Percentiles rank a stretch among this genome's conserved stretches.
These are phyloP conservation scores for Haliclona indistincta DNA, from an alignment of 37 sponge, comb jelly and placozoan species.

Conservation along the genomic window DNA sequence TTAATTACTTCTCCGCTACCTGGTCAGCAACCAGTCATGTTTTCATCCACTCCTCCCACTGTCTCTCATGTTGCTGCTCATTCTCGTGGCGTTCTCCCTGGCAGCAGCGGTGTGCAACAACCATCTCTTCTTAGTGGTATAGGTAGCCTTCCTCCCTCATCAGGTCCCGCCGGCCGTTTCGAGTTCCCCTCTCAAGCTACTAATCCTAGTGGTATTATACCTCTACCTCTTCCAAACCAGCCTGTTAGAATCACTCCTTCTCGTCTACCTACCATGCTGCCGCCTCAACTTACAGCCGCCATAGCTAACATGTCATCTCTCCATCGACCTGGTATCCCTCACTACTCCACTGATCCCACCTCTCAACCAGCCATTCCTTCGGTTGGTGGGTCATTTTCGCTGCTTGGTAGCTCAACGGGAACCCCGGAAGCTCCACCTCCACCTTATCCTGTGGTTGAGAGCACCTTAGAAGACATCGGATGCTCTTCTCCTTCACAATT, in stretches of 20 bases:
- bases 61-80: too few species aligned
- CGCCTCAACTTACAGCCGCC: too few species aligned
- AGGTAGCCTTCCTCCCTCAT: too few species aligned
- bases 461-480: slow-evolving; percentile 17
- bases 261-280: not conserved
- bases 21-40: too few species aligned
- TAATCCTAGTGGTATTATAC: slow-evolving; percentile 10
- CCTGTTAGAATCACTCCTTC: not conserved
- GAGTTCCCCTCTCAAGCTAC: too few species aligned
- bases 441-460: slow-evolving; percentile 19
- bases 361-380: not conserved
- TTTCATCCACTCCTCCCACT: too few species aligned
- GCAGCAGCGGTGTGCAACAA: too few species aligned
- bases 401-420: not conserved
- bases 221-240: not conserved
- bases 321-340: not conserved
- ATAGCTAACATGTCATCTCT: slow-evolving; percentile 10
- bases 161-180: too few species aligned
- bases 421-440: slow-evolving; percentile 22
- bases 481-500: slow-evolving; percentile 73
- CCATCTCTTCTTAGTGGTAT: too few species aligned
- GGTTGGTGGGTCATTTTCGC: not conserved
- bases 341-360: not conserved
- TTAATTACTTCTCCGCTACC: too few species aligned
- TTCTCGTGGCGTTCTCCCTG: too few species aligned